Base-by-base conservation (phyloP, 2,113 vertebrate genomes). In the Anoura caudifer region DNA sequence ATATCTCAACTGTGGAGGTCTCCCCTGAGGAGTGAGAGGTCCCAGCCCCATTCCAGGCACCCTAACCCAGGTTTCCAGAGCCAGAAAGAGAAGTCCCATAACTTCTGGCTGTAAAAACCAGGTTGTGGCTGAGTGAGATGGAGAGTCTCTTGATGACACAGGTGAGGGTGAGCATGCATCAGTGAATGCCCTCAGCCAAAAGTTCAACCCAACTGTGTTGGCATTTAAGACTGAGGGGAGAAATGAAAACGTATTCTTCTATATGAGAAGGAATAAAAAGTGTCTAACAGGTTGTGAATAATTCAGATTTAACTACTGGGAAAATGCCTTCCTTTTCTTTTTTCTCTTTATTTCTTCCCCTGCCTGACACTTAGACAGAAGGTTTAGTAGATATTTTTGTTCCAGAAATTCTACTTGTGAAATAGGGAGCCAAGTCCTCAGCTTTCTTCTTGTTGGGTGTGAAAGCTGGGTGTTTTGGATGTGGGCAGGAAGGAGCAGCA, bases 301-400 rank as follows among this genome's bases (percentile, higher is more conserved):
- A 97, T 97, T 97, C 96, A 96, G 93, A 94, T 97, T 95, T 97
- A 97, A 97, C 97, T 91, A 93, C 94, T 63, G 96, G 82, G 91
- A 96, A 97, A 96, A 97, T 75, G 91, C 87, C 75, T 97, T 76
- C 73, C 70, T 83, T 96, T 94, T 90, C 67, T 95, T 93, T 59
- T 36, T 92, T 63, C 76, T 75, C 90, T 95, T 92, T 52, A 47
- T 96, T 95, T 89, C 79, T 91, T 59, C 54, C 41, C 16, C 17
- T 85, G 83, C 84, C 61, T 91, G 93, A 92, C 10, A 80, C 94
- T 96, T 91, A 97, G 90, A 91, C 90, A 94, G 96, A 95, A 96
- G 92, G 81, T 94, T 97, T 79, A 17, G 90, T 33, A 94, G 95
- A 72, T 95, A 87, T 89, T 97, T 97, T 94, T 82, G 56, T 91